phyloP scores from a whole-genome alignment of 2,797 vertebrate genomes.

The Philypnodon macrostomus region DNA sequence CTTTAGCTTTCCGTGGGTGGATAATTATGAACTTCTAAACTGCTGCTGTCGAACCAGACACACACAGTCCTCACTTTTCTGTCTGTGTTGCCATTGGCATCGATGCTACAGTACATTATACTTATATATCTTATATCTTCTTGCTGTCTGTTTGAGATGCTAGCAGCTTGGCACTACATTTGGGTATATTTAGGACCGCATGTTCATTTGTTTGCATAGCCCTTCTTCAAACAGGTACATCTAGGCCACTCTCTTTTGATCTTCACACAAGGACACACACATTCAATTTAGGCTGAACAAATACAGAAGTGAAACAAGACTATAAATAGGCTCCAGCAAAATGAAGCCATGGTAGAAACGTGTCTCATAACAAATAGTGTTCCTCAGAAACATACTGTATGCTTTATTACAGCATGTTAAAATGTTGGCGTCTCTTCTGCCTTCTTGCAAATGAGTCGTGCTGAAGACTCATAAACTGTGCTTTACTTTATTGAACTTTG shows the following conservation, averaged over 20 bases:
- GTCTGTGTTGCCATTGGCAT: slow-evolving; percentile 14
- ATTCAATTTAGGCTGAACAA: slow-evolving; percentile 7
- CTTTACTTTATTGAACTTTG: no score
- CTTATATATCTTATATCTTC: slow-evolving; percentile 59
- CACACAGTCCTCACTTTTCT: slow-evolving; percentile 16
- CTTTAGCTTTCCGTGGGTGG: slow-evolving; percentile 17
- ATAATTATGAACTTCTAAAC: slow-evolving; percentile 22
- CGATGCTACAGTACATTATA: slow-evolving; percentile 61
- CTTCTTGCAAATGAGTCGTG: background rate
- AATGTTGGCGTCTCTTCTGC: background rate
- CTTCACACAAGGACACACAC: slow-evolving; percentile 11
- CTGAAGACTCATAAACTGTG: background rate
- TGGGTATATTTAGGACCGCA: no score
- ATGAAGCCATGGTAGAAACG: background rate
- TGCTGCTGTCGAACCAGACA: slow-evolving; percentile 9
- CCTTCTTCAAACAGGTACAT: background rate
- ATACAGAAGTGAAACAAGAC: slow-evolving; percentile 4
- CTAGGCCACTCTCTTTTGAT: slow-evolving; percentile 2
- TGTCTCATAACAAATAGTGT: no score
- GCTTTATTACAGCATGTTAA: no score
- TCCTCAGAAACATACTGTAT: no score
- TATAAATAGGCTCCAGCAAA: slow-evolving; percentile 7
- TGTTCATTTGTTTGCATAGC: background rate
- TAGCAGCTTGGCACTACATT: slow-evolving; percentile 37
- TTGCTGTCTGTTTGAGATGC: slow-evolving; percentile 18